These are phyloP conservation scores for Biston stratarius DNA, from an alignment of 2,888 invertebrate species.

Conservation along the genomic window DNA sequence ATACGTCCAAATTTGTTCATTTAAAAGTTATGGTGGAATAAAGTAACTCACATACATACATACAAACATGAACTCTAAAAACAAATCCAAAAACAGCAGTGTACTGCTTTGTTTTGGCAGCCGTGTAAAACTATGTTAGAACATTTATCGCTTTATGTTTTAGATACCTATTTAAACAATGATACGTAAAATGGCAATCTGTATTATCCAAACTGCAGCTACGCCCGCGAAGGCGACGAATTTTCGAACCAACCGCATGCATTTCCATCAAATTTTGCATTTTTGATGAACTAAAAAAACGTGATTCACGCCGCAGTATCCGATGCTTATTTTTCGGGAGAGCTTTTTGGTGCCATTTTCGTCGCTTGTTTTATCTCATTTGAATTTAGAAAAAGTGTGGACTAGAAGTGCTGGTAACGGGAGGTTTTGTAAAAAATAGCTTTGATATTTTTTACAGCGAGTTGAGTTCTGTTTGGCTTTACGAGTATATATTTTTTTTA, in stretches of 20 bases:
- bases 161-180: no score
- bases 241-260: slow-evolving; percentile 65
- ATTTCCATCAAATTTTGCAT: slow-evolving; percentile 82
- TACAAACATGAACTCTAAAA: no score
- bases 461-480: not conserved
- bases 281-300: slow-evolving; percentile 77
- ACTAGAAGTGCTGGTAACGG: slow-evolving; percentile 13
- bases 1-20: no score
- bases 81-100: no score
- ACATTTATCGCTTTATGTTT: no score
- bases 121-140: no score
- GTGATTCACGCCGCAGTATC: slow-evolving; percentile 51
- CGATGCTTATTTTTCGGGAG: slow-evolving; percentile 51
- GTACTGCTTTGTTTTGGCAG: no score
- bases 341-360: slow-evolving; percentile 45
- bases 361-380: slow-evolving; percentile 46
- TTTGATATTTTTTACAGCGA: slow-evolving; percentile 6
- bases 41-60: no score
- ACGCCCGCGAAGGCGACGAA: slow-evolving; percentile 61
- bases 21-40: no score
- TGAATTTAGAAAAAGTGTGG: slow-evolving; percentile 44
- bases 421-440: slow-evolving; percentile 11
- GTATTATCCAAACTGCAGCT: not conserved
- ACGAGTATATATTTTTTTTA: no score
- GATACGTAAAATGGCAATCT: no score